Evolutionary conservation across 1,140 invertebrate species (phyloP).

Genomic region (Trinorchestia longiramus): DNA sequence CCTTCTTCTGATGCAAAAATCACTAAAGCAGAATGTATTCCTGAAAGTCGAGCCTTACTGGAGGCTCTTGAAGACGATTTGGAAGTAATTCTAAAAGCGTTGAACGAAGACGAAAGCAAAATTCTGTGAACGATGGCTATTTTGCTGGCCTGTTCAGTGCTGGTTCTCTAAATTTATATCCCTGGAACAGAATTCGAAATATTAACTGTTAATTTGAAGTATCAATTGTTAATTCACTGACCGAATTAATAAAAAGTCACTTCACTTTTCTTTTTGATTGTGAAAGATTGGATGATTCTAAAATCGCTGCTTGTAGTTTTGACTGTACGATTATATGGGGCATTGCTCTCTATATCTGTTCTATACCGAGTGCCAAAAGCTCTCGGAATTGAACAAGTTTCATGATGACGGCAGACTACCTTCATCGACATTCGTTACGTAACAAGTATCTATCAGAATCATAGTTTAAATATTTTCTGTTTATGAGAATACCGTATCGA

Average conservation of each 20-base stretch:
- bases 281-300: background rate
- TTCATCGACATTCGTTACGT: background rate
- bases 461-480: too few relatives aligned
- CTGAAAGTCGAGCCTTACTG: conserved; percentile 13
- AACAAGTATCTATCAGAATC: background rate
- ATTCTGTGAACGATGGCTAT: background rate
- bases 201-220: background rate
- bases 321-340: background rate
- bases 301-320: background rate
- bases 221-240: background rate
- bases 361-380: background rate
- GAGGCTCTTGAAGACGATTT: conserved; percentile 35
- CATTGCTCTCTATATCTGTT: background rate
- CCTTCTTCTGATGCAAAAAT: background rate
- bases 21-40: background rate
- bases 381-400: background rate
- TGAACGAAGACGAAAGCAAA: conserved; percentile 1
- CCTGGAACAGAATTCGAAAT: background rate
- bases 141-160: background rate
- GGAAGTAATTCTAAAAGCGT: conserved; percentile 20
- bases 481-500: background rate
- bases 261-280: background rate
- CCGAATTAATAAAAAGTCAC: background rate
- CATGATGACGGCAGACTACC: background rate
- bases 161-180: background rate